Percentiles rank a stretch among this genome's conserved stretches.
phyloP scores from a whole-genome alignment of 2,113 vertebrate species.

The Montifringilla adamsi region DNA sequence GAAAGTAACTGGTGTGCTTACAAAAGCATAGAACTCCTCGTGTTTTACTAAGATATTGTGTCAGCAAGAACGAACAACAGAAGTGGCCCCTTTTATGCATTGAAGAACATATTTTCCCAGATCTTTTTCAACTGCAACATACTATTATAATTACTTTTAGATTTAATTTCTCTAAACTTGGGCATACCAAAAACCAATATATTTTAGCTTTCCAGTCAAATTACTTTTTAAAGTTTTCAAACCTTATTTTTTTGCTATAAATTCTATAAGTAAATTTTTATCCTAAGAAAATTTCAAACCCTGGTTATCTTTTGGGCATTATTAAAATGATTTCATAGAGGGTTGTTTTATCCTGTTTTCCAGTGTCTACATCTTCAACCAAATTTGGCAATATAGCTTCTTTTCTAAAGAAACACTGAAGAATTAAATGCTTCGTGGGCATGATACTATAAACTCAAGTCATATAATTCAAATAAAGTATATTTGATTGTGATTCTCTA shows the following conservation, averaged over 20 bases:
- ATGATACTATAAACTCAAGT: neutral
- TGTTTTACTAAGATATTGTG: neutral
- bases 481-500: neutral
- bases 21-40: neutral
- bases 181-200: neutral
- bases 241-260: neutral
- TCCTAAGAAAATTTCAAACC: neutral
- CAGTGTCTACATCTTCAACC: neutral
- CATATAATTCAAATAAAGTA: neutral
- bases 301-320: neutral
- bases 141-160: neutral
- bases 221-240: neutral
- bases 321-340: neutral
- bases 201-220: neutral
- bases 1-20: neutral
- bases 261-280: neutral
- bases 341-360: neutral
- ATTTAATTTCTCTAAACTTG: neutral
- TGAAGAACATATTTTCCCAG: neutral
- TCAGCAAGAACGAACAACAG: neutral
- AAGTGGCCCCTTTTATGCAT: neutral
- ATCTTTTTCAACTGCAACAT: neutral
- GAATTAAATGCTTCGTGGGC: neutral
- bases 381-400: neutral
- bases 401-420: neutral